Evolutionary conservation across 2,113 vertebrate species (phyloP).

Genomic region (Papio anubis): DNA sequence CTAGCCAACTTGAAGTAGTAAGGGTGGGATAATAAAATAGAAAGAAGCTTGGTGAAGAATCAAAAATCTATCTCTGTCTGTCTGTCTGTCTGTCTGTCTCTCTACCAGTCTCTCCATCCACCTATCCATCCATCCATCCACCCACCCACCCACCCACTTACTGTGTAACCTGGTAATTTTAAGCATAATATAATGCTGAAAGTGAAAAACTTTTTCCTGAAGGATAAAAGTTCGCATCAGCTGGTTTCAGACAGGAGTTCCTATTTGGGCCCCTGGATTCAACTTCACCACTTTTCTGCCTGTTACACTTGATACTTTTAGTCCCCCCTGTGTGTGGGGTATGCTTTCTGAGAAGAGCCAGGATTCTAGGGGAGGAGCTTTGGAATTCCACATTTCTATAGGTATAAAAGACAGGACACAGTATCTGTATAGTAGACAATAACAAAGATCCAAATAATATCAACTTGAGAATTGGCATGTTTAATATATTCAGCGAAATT

Average conservation of each 20-base stretch:
- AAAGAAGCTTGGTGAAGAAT: not conserved
- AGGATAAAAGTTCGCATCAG: not conserved
- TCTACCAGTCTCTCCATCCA: no score
- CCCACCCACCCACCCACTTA: accelerated
- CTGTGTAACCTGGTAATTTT: not conserved
- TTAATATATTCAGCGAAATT: not conserved
- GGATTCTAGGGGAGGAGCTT: not conserved
- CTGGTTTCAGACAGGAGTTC: not conserved
- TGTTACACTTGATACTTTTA: not conserved
- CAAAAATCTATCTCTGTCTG: not conserved
- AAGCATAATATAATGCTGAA: not conserved
- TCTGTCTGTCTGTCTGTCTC: no score
- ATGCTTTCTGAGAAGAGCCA: not conserved
- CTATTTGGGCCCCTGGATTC: not conserved
- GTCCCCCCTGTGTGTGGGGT: not conserved
- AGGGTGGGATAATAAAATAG: not conserved
- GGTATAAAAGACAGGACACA: not conserved
- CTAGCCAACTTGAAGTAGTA: not conserved
- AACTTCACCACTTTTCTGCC: not conserved
- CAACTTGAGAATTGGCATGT: not conserved
- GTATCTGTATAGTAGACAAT: not conserved
- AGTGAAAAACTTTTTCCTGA: not conserved
- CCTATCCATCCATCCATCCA: no score
- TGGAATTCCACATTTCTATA: not conserved
- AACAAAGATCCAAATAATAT: not conserved